Percentiles rank a stretch among this genome's conserved stretches.
These are phyloP conservation scores for Ursus arctos DNA, from an alignment of 2,113 vertebrate species.

Conservation along the genomic window DNA sequence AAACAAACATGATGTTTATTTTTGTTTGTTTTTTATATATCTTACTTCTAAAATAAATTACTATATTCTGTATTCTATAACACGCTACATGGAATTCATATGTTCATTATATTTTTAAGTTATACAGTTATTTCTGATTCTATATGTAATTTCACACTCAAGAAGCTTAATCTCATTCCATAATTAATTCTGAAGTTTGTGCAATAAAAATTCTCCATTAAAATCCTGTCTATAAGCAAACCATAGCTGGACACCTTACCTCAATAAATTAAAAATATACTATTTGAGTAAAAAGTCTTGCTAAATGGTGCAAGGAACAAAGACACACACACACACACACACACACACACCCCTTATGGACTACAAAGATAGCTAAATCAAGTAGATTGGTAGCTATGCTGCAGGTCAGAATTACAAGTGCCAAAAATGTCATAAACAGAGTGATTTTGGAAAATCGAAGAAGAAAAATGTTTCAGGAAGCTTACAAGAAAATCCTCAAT, in stretches of 20 bases:
- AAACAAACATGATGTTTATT: background rate
- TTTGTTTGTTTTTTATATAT: background rate
- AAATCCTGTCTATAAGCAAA: background rate
- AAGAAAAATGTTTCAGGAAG: background rate
- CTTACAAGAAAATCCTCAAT: background rate
- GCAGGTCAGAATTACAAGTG: background rate
- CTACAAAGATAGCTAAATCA: background rate
- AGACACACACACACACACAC: background rate
- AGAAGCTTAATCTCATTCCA: background rate
- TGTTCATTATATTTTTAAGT: background rate
- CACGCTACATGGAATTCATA: background rate
- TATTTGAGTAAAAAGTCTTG: background rate
- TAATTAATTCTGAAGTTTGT: conserved; percentile 22
- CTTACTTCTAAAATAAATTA: conserved; percentile 17
- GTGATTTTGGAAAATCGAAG: background rate
- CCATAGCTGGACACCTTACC: background rate
- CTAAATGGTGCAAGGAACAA: background rate
- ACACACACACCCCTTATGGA: background rate
- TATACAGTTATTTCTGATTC: background rate
- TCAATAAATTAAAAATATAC: background rate
- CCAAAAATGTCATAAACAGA: background rate
- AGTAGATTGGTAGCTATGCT: background rate
- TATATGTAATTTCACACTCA: background rate
- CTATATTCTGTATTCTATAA: background rate
- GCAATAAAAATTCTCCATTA: background rate